Percentiles rank a stretch among this genome's conserved stretches.
Evolutionary conservation across 2,113 vertebrate species (phyloP).

Genomic region (Sterna hirundo): DNA sequence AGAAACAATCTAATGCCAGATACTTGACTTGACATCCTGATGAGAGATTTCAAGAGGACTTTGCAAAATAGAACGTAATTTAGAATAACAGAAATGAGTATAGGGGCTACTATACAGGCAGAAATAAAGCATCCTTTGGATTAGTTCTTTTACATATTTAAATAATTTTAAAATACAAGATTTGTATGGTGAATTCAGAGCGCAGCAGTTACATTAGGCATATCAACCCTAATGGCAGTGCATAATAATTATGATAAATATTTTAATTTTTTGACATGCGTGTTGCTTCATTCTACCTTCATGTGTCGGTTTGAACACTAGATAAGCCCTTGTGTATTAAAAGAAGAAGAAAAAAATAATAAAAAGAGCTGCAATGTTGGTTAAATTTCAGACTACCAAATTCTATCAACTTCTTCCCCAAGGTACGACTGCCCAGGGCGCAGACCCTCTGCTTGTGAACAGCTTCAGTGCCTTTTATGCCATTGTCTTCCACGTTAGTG

Average conservation of each 20-base stretch:
- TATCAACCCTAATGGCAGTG: not conserved
- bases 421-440: not conserved
- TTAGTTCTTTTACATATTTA: conserved; percentile 2
- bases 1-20: not conserved
- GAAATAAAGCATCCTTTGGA: not conserved
- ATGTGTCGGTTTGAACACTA: not conserved
- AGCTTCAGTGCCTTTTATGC: not conserved
- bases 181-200: conserved; percentile 15
- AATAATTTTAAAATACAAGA: not conserved
- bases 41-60: not conserved
- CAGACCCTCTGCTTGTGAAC: not conserved
- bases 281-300: not conserved
- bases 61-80: not conserved
- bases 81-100: not conserved
- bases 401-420: not conserved
- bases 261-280: not conserved
- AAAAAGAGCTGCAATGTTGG: not conserved
- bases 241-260: not conserved
- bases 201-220: not conserved
- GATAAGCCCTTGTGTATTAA: not conserved
- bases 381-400: not conserved
- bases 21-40: not conserved
- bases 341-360: not conserved
- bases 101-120: not conserved
- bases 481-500: not conserved